Percentiles rank a stretch among this genome's conserved stretches.
These are phyloP conservation scores for Tursiops truncatus DNA, from an alignment of 2,113 vertebrate species.

Conservation along the genomic window DNA sequence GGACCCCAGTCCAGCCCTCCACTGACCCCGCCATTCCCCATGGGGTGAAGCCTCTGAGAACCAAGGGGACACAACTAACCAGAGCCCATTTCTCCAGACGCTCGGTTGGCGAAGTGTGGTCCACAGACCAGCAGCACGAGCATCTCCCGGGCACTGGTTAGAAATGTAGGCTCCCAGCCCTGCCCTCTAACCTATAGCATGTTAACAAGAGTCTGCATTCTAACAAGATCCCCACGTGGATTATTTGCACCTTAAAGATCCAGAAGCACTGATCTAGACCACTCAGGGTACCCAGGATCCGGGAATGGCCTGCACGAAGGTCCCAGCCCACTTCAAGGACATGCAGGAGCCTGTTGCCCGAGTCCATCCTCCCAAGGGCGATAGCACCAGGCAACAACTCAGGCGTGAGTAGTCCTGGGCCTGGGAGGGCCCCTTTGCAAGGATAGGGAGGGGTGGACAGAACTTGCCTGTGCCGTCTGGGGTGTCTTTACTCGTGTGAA, in stretches of 20 bases:
- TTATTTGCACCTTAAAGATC: not conserved
- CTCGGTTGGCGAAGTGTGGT: not conserved
- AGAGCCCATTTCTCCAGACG: not conserved
- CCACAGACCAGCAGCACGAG: not conserved
- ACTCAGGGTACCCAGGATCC: no score
- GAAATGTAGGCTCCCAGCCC: not conserved
- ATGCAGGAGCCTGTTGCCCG: not conserved
- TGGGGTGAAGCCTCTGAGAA: not conserved
- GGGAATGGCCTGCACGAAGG: not conserved
- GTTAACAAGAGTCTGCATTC: not conserved
- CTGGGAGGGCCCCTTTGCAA: not conserved
- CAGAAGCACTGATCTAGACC: not conserved
- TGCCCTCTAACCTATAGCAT: not conserved
- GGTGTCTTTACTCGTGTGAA: not conserved
- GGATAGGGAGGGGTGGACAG: not conserved
- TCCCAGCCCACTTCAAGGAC: not conserved
- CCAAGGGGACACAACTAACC: no score
- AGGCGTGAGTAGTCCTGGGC: not conserved
- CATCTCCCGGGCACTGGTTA: not conserved
- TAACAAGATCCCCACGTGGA: not conserved
- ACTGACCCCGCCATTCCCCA: not conserved
- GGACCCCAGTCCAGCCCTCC: not conserved
- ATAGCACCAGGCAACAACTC: no score
- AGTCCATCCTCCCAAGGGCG: not conserved
- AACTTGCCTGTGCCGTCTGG: not conserved